Conservation (phyloP, 2,888 invertebrate species). For the Sussaba pulchella region DNA sequence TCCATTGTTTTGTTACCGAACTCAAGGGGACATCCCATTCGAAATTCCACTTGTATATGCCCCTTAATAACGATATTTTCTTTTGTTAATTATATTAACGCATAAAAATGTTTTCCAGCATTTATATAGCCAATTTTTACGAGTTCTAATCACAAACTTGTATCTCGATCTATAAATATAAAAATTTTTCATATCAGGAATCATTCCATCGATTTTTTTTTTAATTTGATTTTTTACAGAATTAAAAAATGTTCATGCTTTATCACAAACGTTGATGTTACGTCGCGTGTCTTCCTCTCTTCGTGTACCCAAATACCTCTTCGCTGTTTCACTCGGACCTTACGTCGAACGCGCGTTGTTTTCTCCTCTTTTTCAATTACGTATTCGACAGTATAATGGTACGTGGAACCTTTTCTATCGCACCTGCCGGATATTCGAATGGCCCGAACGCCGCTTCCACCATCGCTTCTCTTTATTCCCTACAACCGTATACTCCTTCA, state of each 20-base stretch:
- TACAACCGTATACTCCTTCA: background rate
- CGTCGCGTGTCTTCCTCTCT: background rate
- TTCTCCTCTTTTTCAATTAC: slow-evolving; percentile 16
- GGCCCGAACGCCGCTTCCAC: slow-evolving; percentile 41
- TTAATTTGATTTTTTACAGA: background rate
- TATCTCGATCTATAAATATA: too few species aligned
- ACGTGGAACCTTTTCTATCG: slow-evolving; percentile 51
- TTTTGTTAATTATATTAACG: too few species aligned
- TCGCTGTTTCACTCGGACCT: background rate
- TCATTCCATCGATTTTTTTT: background rate
- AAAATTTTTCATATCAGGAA: background rate
- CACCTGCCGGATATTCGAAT: slow-evolving; percentile 64
- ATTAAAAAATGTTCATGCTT: background rate
- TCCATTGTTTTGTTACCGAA: too few species aligned
- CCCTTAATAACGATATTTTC: too few species aligned
- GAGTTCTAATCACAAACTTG: too few species aligned
- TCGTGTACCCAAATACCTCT: background rate
- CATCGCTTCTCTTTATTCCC: slow-evolving; percentile 59
- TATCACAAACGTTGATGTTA: background rate
- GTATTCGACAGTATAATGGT: slow-evolving; percentile 14
- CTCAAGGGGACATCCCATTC: too few species aligned
- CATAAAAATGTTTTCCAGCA: too few species aligned
- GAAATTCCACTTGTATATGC: too few species aligned
- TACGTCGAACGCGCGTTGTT: background rate
- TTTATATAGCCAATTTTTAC: too few species aligned